Conservation (phyloP, 2,113 vertebrate species). For the Tylochromis polylepis region DNA sequence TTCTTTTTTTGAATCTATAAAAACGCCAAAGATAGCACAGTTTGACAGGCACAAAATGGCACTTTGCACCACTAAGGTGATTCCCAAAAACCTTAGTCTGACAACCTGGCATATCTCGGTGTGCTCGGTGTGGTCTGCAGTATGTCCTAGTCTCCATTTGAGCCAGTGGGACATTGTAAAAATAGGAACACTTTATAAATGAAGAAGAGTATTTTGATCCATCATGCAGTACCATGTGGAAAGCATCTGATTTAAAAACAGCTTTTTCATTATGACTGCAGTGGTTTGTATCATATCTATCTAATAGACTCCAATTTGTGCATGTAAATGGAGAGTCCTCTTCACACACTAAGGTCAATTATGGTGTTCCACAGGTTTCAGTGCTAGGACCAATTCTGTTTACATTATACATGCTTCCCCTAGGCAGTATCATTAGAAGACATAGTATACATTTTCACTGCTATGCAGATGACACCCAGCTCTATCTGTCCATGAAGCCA, state of each 20-base stretch:
- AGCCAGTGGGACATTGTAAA: not conserved
- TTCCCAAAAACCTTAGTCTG: not conserved
- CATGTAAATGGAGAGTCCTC: too few species aligned
- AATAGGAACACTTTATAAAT: not conserved
- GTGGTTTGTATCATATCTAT: too few species aligned
- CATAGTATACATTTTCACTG: too few species aligned
- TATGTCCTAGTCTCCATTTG: not conserved
- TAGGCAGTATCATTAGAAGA: too few species aligned
- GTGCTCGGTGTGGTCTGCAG: not conserved
- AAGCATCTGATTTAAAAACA: rapidly evolving
- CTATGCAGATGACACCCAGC: too few species aligned
- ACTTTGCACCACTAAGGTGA: not conserved
- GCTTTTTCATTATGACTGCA: not conserved
- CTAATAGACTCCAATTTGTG: too few species aligned
- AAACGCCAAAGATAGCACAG: not conserved
- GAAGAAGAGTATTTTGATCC: rapidly evolving
- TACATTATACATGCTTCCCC: too few species aligned
- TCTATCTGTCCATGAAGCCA: too few species aligned
- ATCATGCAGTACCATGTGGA: rapidly evolving
- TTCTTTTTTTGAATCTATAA: rapidly evolving
- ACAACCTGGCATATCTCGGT: not conserved
- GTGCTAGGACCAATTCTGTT: too few species aligned
- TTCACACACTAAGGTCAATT: too few species aligned
- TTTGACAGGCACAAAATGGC: not conserved
- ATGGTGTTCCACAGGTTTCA: too few species aligned